Percentiles rank a stretch among this genome's conserved stretches.
These are phyloP conservation scores for Mayetiola destructor DNA, from an alignment of 2,888 invertebrate species.

Conservation along the genomic window DNA sequence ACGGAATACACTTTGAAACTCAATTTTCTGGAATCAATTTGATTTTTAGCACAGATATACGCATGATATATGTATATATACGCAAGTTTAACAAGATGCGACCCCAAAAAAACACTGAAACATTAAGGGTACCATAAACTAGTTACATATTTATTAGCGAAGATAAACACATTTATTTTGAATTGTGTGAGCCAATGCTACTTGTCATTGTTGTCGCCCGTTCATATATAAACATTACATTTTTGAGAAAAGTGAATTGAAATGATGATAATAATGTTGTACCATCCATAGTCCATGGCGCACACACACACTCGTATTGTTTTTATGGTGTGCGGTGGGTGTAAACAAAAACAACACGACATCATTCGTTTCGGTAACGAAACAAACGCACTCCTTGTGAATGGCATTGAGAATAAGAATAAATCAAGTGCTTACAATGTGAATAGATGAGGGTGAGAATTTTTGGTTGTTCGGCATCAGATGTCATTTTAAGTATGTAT, in stretches of 20 bases:
- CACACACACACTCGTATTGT: too few relatives aligned
- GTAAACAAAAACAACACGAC: constrained; percentile 2
- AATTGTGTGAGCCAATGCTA: neutral
- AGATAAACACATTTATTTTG: constrained; percentile 8
- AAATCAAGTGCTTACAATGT: too few relatives aligned
- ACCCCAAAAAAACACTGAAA: neutral
- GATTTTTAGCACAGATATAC: neutral
- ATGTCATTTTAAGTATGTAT: neutral
- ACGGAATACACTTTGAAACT: neutral
- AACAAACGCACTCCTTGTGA: neutral
- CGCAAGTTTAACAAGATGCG: neutral
- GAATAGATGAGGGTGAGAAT: neutral
- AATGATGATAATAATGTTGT: neutral
- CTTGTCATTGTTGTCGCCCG: neutral
- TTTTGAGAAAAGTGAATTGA: neutral
- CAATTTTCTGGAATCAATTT: constrained; percentile 1
- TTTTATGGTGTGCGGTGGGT: too few relatives aligned
- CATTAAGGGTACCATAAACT: too few relatives aligned
- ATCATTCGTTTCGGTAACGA: neutral
- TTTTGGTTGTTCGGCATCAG: neutral
- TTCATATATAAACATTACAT: neutral
- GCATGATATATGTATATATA: neutral
- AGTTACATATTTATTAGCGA: constrained; percentile 11
- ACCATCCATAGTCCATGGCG: too few relatives aligned
- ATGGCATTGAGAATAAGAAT: too few relatives aligned